phyloP scores from a whole-genome alignment of 30 jellyfish, hydroid and myxozoan genomes.

The Aurelia coerulea region DNA sequence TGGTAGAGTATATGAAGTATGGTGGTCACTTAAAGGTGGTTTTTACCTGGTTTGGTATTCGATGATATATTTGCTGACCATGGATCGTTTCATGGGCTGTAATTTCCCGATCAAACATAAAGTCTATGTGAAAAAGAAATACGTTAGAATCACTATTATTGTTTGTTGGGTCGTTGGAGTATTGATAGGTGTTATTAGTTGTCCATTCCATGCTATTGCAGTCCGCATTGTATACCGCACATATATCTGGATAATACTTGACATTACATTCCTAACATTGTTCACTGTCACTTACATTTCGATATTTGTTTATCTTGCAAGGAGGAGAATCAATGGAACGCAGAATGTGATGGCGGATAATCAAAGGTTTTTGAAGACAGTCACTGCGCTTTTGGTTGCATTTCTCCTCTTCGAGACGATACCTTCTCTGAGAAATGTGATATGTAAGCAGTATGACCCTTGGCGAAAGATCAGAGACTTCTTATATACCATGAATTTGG shows the following conservation, averaged over 20 bases:
- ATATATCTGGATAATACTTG: slow-evolving; percentile 20
- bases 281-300: slow-evolving; percentile 19
- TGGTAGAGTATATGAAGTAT: background rate
- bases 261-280: background rate
- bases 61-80: slow-evolving; percentile 20
- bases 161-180: slow-evolving; percentile 15
- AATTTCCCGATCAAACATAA: slow-evolving; percentile 36
- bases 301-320: slow-evolving; percentile 2
- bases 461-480: no score
- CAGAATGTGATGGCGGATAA: background rate
- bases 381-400: background rate
- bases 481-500: background rate
- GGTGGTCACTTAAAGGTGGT: slow-evolving; percentile 21
- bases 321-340: background rate
- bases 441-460: background rate
- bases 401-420: slow-evolving; percentile 18
- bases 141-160: background rate
- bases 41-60: slow-evolving; percentile 21
- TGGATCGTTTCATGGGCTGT: slow-evolving; percentile 54
- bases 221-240: background rate
- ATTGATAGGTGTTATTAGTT: background rate
- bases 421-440: background rate
- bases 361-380: slow-evolving; percentile 15
- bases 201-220: background rate
- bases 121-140: background rate